phyloP scores from a whole-genome alignment of 2,113 vertebrate genomes.

The Hemicordylus capensis region DNA sequence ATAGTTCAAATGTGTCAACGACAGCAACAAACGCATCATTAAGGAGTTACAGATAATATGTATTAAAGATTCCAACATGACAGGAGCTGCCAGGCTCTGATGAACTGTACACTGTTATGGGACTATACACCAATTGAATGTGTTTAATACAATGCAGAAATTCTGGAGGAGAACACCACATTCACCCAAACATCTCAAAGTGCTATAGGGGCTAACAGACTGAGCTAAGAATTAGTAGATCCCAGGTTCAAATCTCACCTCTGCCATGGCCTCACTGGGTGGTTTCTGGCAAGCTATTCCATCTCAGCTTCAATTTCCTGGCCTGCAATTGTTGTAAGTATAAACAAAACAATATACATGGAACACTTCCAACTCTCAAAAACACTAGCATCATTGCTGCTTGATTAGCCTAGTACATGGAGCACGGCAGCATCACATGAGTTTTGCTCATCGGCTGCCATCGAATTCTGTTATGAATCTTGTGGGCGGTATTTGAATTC shows the following conservation, averaged over 20 bases:
- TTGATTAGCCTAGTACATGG: not conserved
- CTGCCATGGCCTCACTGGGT: no score
- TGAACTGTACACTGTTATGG: not conserved
- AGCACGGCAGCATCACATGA: no score
- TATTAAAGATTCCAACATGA: not conserved
- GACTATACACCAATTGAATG: slow-evolving; percentile 1
- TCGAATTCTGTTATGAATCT: slow-evolving; percentile 4
- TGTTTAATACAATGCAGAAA: not conserved
- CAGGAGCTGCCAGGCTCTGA: not conserved
- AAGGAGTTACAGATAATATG: slow-evolving; percentile 10
- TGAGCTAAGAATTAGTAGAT: no score
- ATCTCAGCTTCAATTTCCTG: no score
- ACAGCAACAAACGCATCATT: slow-evolving; percentile 5
- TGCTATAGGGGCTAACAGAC: no score
- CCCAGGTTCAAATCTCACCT: no score
- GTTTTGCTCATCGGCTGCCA: not conserved
- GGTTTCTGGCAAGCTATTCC: no score
- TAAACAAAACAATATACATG: no score
- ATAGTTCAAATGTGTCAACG: slow-evolving; percentile 7
- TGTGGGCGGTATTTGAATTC: rapidly evolving
- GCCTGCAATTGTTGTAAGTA: no score
- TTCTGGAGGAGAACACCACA: not conserved
- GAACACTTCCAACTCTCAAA: not conserved
- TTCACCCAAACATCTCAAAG: no score
- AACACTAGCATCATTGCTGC: no score